phyloP scores from a whole-genome alignment of 2,113 vertebrate species.

The Axis porcinus region DNA sequence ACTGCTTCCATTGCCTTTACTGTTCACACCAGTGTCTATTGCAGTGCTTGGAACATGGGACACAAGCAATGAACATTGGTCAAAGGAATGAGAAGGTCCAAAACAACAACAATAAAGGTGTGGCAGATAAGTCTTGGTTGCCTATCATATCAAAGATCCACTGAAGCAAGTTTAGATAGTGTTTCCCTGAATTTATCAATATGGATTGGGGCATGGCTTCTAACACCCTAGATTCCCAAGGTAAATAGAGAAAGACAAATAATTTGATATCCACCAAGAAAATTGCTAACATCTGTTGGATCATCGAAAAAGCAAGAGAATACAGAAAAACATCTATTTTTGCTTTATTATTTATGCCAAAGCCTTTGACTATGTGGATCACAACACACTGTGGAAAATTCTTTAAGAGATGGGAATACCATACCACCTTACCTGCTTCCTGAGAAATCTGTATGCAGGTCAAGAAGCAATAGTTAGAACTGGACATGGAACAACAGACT shows the following conservation, averaged over 20 bases:
- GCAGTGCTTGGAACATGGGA: accelerated
- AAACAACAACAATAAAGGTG: background rate
- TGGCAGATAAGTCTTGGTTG: background rate
- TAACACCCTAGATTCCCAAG: background rate
- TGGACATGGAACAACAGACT: background rate
- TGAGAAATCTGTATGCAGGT: background rate
- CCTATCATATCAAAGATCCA: accelerated
- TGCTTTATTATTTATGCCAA: background rate
- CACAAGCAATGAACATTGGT: background rate
- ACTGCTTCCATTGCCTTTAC: too few species aligned
- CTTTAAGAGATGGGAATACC: background rate
- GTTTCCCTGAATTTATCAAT: background rate
- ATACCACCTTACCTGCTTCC: background rate
- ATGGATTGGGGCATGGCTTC: background rate
- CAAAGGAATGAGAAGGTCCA: background rate
- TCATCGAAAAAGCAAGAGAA: background rate
- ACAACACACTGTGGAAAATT: background rate
- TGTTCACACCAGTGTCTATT: accelerated
- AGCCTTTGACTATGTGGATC: background rate
- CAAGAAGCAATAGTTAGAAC: background rate
- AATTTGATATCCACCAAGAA: background rate
- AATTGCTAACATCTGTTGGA: background rate
- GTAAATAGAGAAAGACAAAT: background rate
- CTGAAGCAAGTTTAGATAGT: background rate
- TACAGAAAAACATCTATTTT: background rate